phyloP scores from a whole-genome alignment of 1,140 invertebrate species.

The Heliconius himera region DNA sequence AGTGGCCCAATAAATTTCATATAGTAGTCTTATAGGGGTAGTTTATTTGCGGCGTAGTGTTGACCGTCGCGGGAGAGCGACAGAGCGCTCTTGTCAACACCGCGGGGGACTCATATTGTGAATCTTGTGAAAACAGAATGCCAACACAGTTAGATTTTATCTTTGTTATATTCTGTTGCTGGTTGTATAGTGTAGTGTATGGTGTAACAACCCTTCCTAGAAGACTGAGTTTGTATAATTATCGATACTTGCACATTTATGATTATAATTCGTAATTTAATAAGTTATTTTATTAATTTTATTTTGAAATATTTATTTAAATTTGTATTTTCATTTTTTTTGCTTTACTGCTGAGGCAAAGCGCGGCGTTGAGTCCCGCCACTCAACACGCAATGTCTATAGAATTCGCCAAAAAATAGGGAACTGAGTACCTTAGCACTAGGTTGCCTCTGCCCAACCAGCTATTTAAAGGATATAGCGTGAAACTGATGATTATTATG shows the following conservation, averaged over 20 bases:
- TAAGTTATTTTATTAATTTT: no score
- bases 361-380: no score
- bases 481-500: no score
- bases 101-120: constrained; percentile 49
- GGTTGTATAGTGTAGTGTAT: not conserved
- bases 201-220: not conserved
- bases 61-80: constrained; percentile 55
- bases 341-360: no score
- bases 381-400: no score
- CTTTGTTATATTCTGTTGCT: not conserved
- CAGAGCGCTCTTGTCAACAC: constrained; percentile 48
- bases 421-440: no score
- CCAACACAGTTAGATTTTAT: constrained; percentile 27
- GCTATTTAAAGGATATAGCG: not conserved
- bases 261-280: not conserved
- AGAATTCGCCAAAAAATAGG: no score
- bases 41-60: constrained; percentile 65
- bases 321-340: no score
- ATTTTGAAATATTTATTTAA: no score
- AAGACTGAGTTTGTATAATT: no score
- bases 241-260: not conserved
- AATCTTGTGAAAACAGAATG: constrained; percentile 27
- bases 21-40: constrained; percentile 44
- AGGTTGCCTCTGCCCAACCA: no score
- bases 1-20: constrained; percentile 62